Evolutionary conservation across 1,140 invertebrate genomes (phyloP).

Genomic region (Apis mellifera): DNA sequence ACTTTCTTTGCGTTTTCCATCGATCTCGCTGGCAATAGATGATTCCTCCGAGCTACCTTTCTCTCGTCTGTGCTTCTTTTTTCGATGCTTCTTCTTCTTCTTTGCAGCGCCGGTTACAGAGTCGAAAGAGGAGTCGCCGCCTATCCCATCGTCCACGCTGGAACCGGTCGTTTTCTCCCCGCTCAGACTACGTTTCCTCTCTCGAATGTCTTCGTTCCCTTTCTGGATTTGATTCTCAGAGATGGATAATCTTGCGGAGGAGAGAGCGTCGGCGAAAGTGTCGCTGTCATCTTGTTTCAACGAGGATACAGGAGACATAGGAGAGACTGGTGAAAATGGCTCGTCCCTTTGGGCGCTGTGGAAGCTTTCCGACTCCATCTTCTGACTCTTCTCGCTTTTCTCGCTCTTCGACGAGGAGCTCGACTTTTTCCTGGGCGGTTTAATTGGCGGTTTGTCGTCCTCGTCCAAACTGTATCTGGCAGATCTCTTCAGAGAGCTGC

Average conservation of each 20-base stretch:
- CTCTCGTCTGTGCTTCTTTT: conserved; percentile 62
- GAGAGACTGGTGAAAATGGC: conserved; percentile 29
- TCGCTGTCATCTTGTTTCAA: conserved; percentile 73
- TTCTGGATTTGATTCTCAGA: conserved; percentile 44
- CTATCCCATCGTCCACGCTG: conserved; percentile 61
- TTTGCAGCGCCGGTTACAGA: conserved; percentile 52
- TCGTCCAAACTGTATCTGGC: conserved; percentile 46
- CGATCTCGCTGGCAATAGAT: conserved; percentile 28
- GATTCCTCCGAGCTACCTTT: conserved; percentile 68
- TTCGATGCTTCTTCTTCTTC: conserved; percentile 61
- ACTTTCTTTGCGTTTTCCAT: conserved; percentile 52
- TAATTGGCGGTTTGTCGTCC: conserved; percentile 62
- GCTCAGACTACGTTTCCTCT: conserved; percentile 60
- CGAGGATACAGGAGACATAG: conserved; percentile 62
- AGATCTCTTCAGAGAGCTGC: conserved; percentile 62
- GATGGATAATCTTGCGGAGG: conserved; percentile 64
- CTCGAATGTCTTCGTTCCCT: conserved; percentile 32
- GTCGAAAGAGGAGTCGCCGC: conserved; percentile 66
- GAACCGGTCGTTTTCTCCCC: conserved; percentile 51
- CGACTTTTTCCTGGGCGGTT: conserved; percentile 73
- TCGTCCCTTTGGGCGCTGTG: conserved; percentile 75
- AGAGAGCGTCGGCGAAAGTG: conserved; percentile 75
- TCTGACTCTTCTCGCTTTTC: conserved; percentile 69
- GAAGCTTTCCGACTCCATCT: conserved; percentile 75
- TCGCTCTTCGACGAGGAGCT: conserved; percentile 71